Base-by-base conservation (phyloP, 1,140 invertebrate species). In the Pollicipes pollicipes region DNA sequence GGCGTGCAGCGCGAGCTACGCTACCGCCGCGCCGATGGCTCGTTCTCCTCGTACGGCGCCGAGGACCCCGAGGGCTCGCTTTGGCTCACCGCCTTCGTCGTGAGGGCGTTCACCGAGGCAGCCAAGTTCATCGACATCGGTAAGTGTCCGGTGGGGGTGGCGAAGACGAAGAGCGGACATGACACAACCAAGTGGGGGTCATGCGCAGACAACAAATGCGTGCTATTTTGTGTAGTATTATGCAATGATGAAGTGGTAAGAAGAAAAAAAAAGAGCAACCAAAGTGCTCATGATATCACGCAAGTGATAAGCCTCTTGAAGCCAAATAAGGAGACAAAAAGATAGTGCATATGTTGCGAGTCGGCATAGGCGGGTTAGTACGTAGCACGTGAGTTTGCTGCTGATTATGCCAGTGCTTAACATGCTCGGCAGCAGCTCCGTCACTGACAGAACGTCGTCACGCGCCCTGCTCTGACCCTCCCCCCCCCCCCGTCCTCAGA, bases 61-160 rank as follows among this genome's bases (percentile, higher is more conserved):
- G 58, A 68, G 27, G 77, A 80, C 0, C 87, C 88, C 68, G 30
- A 32, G 24, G 88, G 90, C 0, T 91, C 89, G 24, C 88, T 88
- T 45, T 93, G 90, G 86, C 80, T 93, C n/a, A 92, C 90, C 0
- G 88, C 90, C 0, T 92, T 92, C 78, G 87, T 90, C 24, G 80
- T 91, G 0, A 85, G 86, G 74, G 88, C 88, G 8, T 85, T 91
- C 73, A 82, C 84, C 3, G 84, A 88, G 75, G 87, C 88, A 0
- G 80, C 81, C 29, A 75, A 78, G 1, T 84, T 84, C 73, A 87
- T 90, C 72, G 83, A 83, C 70, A 83, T 91, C n/a, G 88, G 90
- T 72, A 70, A 78, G 29, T 75, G 77, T 29, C 76, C 81, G 64
- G 69, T 84, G 1, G 28, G 69, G 58, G 17, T 32, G n/a, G 28